Evolutionary conservation across 1,140 invertebrate species (phyloP).

Genomic region (Hestina assimilis): DNA sequence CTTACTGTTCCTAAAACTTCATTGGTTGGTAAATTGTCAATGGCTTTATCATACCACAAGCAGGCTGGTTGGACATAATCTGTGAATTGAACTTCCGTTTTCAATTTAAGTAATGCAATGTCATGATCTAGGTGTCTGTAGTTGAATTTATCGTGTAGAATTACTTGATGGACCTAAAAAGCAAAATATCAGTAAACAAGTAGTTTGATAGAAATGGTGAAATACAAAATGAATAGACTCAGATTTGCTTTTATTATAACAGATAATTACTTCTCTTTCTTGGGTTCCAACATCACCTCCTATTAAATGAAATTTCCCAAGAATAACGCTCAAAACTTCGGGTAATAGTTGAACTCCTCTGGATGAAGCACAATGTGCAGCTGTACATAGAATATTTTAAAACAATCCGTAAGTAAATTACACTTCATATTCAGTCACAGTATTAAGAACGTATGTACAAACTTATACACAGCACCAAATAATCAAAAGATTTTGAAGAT

Average conservation of each 20-base stretch:
- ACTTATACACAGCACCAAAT: neutral
- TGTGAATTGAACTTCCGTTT: slow-evolving; percentile 38
- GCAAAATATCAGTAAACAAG: neutral
- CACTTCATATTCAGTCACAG: neutral
- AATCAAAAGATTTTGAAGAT: neutral
- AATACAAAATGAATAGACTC: too few species aligned
- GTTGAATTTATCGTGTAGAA: slow-evolving; percentile 8
- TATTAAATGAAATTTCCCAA: slow-evolving; percentile 60
- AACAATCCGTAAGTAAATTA: too few species aligned
- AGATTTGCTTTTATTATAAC: neutral
- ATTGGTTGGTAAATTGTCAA: slow-evolving; percentile 31
- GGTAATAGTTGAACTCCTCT: slow-evolving; percentile 39
- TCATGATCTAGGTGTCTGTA: slow-evolving; percentile 7
- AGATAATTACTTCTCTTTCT: slow-evolving; percentile 45
- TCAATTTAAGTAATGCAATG: slow-evolving; percentile 47
- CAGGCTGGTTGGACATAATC: slow-evolving; percentile 67
- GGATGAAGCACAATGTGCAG: slow-evolving; percentile 56
- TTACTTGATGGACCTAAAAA: slow-evolving; percentile 14
- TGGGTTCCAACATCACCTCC: slow-evolving; percentile 48
- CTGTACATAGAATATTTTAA: too few species aligned
- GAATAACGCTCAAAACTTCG: slow-evolving; percentile 45
- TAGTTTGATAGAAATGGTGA: neutral
- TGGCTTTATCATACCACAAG: slow-evolving; percentile 40
- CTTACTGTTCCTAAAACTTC: slow-evolving; percentile 46
- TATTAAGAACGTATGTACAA: neutral